Evolutionary conservation across 2,888 invertebrate genomes (phyloP).

Genomic region (Xestia rhomboidea): DNA sequence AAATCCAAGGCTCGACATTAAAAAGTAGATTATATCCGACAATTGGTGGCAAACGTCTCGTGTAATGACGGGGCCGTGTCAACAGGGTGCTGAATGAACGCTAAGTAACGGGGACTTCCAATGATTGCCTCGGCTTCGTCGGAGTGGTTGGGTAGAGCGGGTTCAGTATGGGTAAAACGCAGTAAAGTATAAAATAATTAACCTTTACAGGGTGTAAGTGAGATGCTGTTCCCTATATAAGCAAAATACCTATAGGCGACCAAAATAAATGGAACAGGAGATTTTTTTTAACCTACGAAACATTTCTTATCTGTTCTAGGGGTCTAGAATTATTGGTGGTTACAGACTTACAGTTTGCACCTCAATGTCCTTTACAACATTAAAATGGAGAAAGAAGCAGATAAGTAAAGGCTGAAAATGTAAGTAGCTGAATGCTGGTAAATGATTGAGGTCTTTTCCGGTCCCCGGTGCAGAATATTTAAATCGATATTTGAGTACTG

Average conservation of each 20-base stretch:
- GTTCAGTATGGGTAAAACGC: not conserved
- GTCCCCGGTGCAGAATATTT: not conserved
- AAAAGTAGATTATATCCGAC: constrained; percentile 81
- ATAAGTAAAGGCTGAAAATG: not conserved
- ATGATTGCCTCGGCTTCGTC: constrained; percentile 55
- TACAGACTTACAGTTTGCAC: not conserved
- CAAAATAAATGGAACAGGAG: not conserved
- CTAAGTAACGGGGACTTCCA: constrained; percentile 56
- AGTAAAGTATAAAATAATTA: no score
- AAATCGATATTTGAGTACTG: not conserved
- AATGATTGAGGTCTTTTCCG: not conserved
- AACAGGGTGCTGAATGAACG: constrained; percentile 71
- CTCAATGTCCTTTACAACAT: not conserved
- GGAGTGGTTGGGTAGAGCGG: not conserved
- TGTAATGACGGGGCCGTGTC: constrained; percentile 77
- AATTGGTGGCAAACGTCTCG: constrained; percentile 78
- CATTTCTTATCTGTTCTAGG: no score
- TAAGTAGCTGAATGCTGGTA: not conserved
- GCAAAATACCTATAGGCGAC: not conserved
- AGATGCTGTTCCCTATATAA: not conserved
- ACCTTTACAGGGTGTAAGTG: not conserved
- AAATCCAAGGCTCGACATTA: constrained; percentile 76
- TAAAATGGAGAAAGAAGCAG: not conserved
- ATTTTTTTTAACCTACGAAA: not conserved
- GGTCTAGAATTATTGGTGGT: not conserved